These are phyloP conservation scores for Malurus alboscapulatus DNA, from an alignment of 2,113 vertebrate genomes.

Conservation along the genomic window DNA sequence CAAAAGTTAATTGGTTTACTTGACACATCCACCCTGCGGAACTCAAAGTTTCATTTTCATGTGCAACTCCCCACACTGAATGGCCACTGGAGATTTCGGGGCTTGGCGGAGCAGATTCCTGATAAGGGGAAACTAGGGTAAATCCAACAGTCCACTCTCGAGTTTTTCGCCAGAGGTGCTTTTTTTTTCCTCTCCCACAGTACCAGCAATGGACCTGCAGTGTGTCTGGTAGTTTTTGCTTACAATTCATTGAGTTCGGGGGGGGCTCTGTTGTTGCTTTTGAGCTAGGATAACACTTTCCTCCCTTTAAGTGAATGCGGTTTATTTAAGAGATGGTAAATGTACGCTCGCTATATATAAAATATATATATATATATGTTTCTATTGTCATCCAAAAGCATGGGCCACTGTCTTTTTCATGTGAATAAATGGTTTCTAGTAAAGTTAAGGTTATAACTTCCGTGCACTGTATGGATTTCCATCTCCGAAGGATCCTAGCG, in stretches of 20 bases:
- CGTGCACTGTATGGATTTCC: constrained; percentile 70
- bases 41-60: constrained; percentile 68
- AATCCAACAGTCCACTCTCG: constrained; percentile 72
- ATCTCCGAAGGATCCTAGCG: constrained; percentile 36
- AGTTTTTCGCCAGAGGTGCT: constrained; percentile 74
- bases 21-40: constrained; percentile 73
- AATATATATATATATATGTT: constrained; percentile 56
- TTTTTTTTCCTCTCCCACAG: constrained; percentile 45
- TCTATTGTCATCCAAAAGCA: constrained; percentile 68
- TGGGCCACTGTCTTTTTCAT: constrained; percentile 74
- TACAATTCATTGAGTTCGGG: constrained; percentile 64
- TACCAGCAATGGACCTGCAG: constrained; percentile 58
- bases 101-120: constrained; percentile 75
- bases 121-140: constrained; percentile 76
- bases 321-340: constrained; percentile 77
- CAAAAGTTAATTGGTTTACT: constrained; percentile 71
- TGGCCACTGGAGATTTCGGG: constrained; percentile 75
- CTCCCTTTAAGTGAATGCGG: constrained; percentile 61
- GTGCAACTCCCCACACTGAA: constrained; percentile 71
- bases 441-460: constrained; percentile 75
- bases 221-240: constrained; percentile 69
- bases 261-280: constrained; percentile 46
- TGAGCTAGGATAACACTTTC: constrained; percentile 55
- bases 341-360: constrained; percentile 68
- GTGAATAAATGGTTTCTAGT: constrained; percentile 80